phyloP scores from a whole-genome alignment of 2,888 invertebrate species.

The Crossocerus cetratus region DNA sequence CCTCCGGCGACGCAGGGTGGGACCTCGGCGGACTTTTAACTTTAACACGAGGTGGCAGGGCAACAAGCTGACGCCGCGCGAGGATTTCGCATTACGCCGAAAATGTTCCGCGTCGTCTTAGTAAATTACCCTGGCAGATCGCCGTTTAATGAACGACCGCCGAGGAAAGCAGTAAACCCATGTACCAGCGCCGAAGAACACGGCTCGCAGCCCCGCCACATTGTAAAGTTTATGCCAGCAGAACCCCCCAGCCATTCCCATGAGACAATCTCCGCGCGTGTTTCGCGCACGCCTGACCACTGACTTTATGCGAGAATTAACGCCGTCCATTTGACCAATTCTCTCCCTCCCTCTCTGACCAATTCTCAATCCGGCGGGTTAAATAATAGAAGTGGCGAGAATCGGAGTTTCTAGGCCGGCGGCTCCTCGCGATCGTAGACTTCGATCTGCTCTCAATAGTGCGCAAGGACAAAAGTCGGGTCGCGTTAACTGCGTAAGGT shows the following conservation, averaged over 20 bases:
- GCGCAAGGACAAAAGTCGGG: constrained; percentile 51
- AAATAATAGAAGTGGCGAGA: not conserved
- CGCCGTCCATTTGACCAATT: not conserved
- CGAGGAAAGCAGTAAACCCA: not conserved
- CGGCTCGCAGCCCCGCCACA: too few species aligned
- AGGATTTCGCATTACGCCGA: constrained; percentile 7
- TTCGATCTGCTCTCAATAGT: constrained; percentile 32
- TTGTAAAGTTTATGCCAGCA: too few species aligned
- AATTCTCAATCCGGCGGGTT: not conserved
- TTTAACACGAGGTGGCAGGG: constrained; percentile 11
- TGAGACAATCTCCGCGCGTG: not conserved
- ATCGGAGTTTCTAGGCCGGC: not conserved
- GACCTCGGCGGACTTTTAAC: constrained; percentile 19
- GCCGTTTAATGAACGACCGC: constrained; percentile 1
- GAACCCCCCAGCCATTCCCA: not conserved
- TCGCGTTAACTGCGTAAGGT: constrained; percentile 50
- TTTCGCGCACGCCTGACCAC: not conserved
- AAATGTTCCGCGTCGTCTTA: not conserved
- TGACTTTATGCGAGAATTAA: too few species aligned
- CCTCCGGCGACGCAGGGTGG: constrained; percentile 35
- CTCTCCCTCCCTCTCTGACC: too few species aligned
- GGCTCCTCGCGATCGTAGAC: not conserved
- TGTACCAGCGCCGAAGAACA: not conserved
- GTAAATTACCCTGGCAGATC: constrained; percentile 2
- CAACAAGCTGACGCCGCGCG: constrained; percentile 25